A percentile compares a stretch with the other conserved stretches of the same genome.
Conservation (phyloP, 2,113 vertebrate species). For the Ophthalmolycus amberensis region DNA sequence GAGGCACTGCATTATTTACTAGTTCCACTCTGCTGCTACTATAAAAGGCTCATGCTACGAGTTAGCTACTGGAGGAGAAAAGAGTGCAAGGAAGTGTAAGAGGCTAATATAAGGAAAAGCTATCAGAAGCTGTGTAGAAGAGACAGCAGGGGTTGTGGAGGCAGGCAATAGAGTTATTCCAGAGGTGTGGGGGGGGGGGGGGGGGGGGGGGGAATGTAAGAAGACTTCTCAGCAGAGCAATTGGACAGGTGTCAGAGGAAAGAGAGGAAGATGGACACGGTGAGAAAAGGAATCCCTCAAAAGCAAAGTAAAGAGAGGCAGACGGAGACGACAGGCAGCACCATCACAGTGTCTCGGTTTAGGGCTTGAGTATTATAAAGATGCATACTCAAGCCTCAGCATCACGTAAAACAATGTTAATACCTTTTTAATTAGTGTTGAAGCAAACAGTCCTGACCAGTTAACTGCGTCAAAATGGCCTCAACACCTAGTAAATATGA, state of each 20-base stretch:
- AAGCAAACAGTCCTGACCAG: not conserved
- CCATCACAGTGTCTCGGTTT: not conserved
- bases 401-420: not conserved
- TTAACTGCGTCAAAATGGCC: not conserved
- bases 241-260: constrained; percentile 35
- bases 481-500: not conserved
- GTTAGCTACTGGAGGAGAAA: constrained; percentile 18
- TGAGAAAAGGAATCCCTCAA: constrained; percentile 43
- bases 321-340: not conserved
- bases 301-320: not conserved
- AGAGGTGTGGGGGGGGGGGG: constrained; percentile 22
- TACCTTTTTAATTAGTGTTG: not conserved
- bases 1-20: constrained; percentile 75
- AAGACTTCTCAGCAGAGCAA: constrained; percentile 22
- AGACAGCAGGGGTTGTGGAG: constrained; percentile 15
- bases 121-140: constrained; percentile 15
- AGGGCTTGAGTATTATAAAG: not conserved
- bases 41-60: constrained; percentile 65
- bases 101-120: constrained; percentile 31
- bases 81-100: constrained; percentile 4
- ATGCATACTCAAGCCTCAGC: not conserved
- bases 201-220: constrained; percentile 12
- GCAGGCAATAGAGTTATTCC: constrained; percentile 24
- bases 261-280: constrained; percentile 7
- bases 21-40: constrained; percentile 51